Percentiles rank a stretch among this genome's conserved stretches.
phyloP scores from a whole-genome alignment of 2,888 invertebrate species.

The Drosophila anomelani region DNA sequence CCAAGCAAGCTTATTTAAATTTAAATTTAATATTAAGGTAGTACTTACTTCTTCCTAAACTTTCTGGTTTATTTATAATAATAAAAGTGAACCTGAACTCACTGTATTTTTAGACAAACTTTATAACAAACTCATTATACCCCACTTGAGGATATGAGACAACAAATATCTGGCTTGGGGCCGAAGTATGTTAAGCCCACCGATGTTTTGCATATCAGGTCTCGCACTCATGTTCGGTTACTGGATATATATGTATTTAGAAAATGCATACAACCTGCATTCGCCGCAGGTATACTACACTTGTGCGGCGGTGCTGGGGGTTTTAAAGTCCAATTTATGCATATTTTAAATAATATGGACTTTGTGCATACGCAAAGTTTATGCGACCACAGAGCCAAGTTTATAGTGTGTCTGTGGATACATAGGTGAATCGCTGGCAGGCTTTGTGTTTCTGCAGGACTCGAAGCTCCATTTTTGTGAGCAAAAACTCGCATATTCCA shows the following conservation, averaged over 20 bases:
- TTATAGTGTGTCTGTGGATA: conserved; percentile 16
- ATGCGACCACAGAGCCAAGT: conserved; percentile 33
- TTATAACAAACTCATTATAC: conserved; percentile 18
- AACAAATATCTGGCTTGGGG: conserved; percentile 10
- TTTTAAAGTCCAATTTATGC: conserved; percentile 63
- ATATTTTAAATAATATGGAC: conserved; percentile 68
- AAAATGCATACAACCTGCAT: conserved; percentile 26
- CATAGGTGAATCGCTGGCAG: conserved; percentile 35
- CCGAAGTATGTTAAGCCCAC: conserved; percentile 13
- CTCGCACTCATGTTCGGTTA: conserved; percentile 10
- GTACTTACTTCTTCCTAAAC: too few species aligned
- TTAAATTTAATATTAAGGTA: too few species aligned
- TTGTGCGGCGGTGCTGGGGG: conserved; percentile 5
- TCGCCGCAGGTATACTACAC: conserved; percentile 25
- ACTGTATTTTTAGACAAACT: neutral
- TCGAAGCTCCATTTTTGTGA: conserved; percentile 17
- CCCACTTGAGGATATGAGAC: neutral
- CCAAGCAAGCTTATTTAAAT: too few species aligned
- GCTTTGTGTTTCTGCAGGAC: conserved; percentile 49
- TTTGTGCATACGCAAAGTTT: conserved; percentile 56
- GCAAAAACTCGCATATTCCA: conserved; percentile 32
- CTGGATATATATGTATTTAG: conserved; percentile 2
- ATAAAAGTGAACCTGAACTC: too few species aligned
- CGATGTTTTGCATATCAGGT: conserved; percentile 29
- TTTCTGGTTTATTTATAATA: too few species aligned